Evolutionary conservation across 2,797 vertebrate genomes (phyloP), one percentile per base, ranked within the genome.

Genomic region (Rhinichthys osculus): DNA sequence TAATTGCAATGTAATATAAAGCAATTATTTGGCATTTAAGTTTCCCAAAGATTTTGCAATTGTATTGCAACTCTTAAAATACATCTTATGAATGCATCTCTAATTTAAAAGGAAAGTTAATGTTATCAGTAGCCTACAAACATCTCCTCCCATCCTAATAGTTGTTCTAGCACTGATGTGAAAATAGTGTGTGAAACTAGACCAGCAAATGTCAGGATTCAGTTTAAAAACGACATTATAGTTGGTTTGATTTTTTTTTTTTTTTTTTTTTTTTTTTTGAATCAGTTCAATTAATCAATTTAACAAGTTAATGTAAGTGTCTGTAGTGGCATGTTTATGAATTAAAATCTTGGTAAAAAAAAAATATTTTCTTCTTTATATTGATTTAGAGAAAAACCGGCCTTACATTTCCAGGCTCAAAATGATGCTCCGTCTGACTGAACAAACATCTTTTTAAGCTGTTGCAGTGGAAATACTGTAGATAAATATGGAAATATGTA

Each of bases 381-480:
- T 11, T 64, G 27, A 64, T 64, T 64, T 64, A 64, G 59, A 27
- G 62, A 64, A 30, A 64, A 16, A 30, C 44, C 11, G 16, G 5
- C 72, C 44, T 33, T 9, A 38, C 19, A 76, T 35, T 35, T 3
- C 14, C 3, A 38, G n/a, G 50, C 21, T 78, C 52, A 40, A 78
- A 78, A 78, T 19, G 35, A 40, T 27, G 35, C 11, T 59, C 47
- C 38, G 11, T 62, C n/a, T 47, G 27, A 42, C 57, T 11, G 78
- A 66, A 47, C 38, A 64, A 79, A 79, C 59, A 4, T 4, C 8
- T 42, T 79, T 62, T 64, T n/a, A 79, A 79, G 40, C 62, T 33
- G 9, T 47, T 14, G 27, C n/a, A 79, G n/a, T 64, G 54, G n/a
- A 79, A 79, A 79, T 21, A 44, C n/a, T 64, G 57, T 44, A 44